Evolutionary conservation across 2,888 invertebrate genomes (phyloP).

Genomic region (Drosophila austrosaltans): DNA sequence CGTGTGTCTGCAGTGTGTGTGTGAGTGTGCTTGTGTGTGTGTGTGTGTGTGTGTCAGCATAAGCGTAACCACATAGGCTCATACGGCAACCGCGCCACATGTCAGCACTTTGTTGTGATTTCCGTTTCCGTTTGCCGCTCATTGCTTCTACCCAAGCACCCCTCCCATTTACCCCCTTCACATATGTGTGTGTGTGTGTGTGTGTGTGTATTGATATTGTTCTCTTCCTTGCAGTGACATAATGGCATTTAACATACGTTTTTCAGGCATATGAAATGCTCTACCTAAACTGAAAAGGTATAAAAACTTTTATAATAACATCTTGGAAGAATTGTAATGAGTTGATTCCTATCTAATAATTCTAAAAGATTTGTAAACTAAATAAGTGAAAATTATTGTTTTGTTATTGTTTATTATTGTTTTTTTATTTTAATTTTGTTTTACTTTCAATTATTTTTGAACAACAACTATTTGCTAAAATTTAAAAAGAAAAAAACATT

Average conservation of each 20-base stretch:
- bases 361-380: too few relatives aligned
- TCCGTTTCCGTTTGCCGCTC: conserved; percentile 75
- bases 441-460: too few relatives aligned
- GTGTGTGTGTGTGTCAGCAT: conserved; percentile 14
- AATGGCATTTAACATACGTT: conserved; percentile 75
- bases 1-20: conserved; percentile 9
- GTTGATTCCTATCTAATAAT: too few relatives aligned
- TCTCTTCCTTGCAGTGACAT: conserved; percentile 49
- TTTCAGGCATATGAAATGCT: conserved; percentile 15
- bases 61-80: conserved; percentile 41
- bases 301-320: neutral
- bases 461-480: too few relatives aligned
- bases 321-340: neutral
- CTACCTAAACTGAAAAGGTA: neutral
- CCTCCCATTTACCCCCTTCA: conserved; percentile 28
- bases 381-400: too few relatives aligned
- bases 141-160: conserved; percentile 13
- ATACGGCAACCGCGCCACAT: conserved; percentile 67
- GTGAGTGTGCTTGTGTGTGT: conserved; percentile 12
- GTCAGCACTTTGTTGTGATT: conserved; percentile 82
- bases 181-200: conserved; percentile 45
- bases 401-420: too few relatives aligned
- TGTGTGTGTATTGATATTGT: conserved; percentile 71
- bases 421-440: too few relatives aligned
- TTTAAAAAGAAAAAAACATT: too few relatives aligned